These are phyloP conservation scores for Ostrea denselamellosa DNA, from an alignment of 1,140 invertebrate genomes.

Conservation along the genomic window DNA sequence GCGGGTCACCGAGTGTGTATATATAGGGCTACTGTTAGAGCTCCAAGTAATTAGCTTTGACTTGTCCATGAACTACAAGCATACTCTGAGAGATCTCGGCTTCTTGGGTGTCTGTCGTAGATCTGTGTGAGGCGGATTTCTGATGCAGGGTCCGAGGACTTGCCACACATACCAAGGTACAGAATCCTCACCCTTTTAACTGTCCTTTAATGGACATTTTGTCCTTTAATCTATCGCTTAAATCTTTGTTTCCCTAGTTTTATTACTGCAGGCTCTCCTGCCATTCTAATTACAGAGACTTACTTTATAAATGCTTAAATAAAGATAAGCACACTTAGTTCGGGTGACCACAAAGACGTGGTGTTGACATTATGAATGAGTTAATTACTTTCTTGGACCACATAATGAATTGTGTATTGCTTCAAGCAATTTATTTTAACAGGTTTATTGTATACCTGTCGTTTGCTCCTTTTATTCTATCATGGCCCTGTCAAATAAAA, in stretches of 20 bases:
- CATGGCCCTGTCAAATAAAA: background rate
- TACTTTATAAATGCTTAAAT: background rate
- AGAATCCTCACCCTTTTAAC: background rate
- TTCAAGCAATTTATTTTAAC: conserved; percentile 1
- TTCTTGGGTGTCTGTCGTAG: background rate
- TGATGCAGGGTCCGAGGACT: background rate
- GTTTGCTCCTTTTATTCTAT: background rate
- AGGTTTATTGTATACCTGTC: background rate
- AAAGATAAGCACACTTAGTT: background rate
- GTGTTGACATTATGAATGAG: background rate
- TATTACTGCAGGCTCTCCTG: background rate
- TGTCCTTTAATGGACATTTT: background rate
- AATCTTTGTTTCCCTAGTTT: background rate
- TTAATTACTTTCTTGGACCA: conserved; percentile 1
- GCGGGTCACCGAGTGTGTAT: background rate
- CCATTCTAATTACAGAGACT: background rate
- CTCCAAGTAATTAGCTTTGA: background rate
- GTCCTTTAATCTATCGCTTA: background rate
- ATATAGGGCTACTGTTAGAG: background rate
- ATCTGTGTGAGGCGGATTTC: background rate
- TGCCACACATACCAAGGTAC: background rate
- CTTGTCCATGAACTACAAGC: background rate
- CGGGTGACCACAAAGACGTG: background rate
- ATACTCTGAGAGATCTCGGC: background rate
- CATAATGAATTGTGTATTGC: background rate